A percentile compares a stretch with the other conserved stretches of the same genome.
phyloP scores from a whole-genome alignment of 2,888 invertebrate genomes.

The Synanthedon formicaeformis region DNA sequence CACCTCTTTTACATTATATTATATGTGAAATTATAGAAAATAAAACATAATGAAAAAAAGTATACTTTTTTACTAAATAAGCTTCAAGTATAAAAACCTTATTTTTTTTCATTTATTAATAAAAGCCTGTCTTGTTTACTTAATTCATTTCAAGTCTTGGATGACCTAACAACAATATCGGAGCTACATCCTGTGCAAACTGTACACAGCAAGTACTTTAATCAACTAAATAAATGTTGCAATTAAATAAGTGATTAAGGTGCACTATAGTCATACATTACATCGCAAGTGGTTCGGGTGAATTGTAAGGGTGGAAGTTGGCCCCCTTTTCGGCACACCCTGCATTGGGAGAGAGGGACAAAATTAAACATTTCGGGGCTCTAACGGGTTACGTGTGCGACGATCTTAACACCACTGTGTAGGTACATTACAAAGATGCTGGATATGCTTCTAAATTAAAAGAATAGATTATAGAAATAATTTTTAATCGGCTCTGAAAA shows the following conservation, averaged over 20 bases:
- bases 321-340: conserved; percentile 20
- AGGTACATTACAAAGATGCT: conserved; percentile 16
- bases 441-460: conserved; percentile 13
- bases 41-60: too few species aligned
- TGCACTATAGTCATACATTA: conserved; percentile 63
- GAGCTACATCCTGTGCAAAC: conserved; percentile 15
- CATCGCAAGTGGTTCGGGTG: conserved; percentile 44
- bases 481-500: too few species aligned
- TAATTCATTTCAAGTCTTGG: too few species aligned
- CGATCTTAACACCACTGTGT: conserved; percentile 34
- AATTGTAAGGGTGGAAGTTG: conserved; percentile 18
- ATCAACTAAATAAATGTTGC: conserved; percentile 67
- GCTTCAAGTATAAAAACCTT: too few species aligned
- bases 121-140: too few species aligned
- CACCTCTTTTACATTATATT: too few species aligned
- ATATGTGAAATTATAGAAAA: too few species aligned
- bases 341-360: conserved; percentile 31
- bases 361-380: conserved; percentile 65
- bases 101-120: too few species aligned
- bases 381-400: conserved; percentile 60
- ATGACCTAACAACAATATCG: too few species aligned
- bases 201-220: conserved; percentile 54
- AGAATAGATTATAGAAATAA: background rate
- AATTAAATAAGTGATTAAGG: conserved; percentile 67
- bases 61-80: too few species aligned